Conservation (phyloP, 1,140 invertebrate genomes). For the Drosophila kikkawai region DNA sequence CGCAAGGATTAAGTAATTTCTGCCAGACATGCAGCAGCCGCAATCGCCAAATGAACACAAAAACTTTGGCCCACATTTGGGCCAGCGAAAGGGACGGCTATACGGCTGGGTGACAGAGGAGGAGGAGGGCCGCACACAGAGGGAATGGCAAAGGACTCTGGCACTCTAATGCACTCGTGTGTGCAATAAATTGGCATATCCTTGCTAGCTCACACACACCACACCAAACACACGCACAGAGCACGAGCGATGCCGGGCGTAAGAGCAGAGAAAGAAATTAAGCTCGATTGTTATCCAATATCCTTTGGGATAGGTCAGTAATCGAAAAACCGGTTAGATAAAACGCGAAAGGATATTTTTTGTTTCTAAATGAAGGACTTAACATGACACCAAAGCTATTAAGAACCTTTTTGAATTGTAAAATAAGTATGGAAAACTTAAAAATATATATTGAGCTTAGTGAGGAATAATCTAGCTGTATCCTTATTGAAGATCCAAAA, state of each 20-base stretch:
- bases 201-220: slow-evolving; percentile 55
- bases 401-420: too few relatives aligned
- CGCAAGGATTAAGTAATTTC: slow-evolving; percentile 83
- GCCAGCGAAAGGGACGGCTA: slow-evolving; percentile 6
- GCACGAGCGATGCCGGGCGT: not conserved
- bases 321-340: not conserved
- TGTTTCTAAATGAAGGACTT: not conserved
- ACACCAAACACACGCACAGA: slow-evolving; percentile 17
- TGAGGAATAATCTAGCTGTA: not conserved
- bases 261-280: slow-evolving; percentile 9
- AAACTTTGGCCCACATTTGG: slow-evolving; percentile 63
- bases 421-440: not conserved
- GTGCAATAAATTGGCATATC: slow-evolving; percentile 84
- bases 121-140: slow-evolving; percentile 1
- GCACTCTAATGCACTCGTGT: slow-evolving; percentile 82
- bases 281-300: slow-evolving; percentile 16
- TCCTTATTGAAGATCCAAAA: not conserved
- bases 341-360: not conserved
- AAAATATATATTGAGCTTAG: not conserved
- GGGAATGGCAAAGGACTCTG: slow-evolving; percentile 40
- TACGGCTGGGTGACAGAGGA: not conserved
- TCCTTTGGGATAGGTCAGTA: slow-evolving; percentile 9
- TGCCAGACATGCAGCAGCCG: slow-evolving; percentile 82
- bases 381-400: not conserved
- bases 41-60: slow-evolving; percentile 83